Conservation (phyloP, 2,888 invertebrate species). For the Orthosia gothica region DNA sequence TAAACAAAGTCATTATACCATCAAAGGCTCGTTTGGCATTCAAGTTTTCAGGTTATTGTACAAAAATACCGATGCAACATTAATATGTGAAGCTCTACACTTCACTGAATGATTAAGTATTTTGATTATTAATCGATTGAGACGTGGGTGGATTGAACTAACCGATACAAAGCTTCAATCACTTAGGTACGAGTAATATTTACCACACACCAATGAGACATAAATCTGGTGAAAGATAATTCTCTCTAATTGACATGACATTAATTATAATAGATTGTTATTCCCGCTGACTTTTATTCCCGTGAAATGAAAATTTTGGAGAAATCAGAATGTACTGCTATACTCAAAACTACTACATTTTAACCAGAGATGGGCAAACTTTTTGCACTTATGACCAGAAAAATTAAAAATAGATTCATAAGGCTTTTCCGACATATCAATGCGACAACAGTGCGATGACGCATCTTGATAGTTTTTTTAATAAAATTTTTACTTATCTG, state of each 20-base stretch:
- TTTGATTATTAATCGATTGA: slow-evolving; percentile 8
- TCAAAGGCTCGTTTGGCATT: neutral
- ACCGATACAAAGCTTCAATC: neutral
- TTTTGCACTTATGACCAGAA: too few species aligned
- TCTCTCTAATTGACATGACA: too few species aligned
- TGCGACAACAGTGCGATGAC: too few species aligned
- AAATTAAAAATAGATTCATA: too few species aligned
- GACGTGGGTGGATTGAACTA: neutral
- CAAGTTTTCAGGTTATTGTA: too few species aligned
- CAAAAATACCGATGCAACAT: neutral
- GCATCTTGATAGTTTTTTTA: too few species aligned
- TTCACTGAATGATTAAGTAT: neutral
- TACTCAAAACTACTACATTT: too few species aligned
- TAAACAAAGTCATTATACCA: neutral
- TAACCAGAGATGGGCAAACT: too few species aligned
- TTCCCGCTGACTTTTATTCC: neutral
- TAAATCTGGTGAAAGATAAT: too few species aligned
- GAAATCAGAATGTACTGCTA: neutral
- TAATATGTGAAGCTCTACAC: neutral
- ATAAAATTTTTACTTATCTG: too few species aligned
- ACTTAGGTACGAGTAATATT: neutral
- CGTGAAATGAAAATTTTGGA: neutral
- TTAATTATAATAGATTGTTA: too few species aligned
- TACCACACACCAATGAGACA: neutral
- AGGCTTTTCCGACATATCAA: too few species aligned